phyloP scores from a whole-genome alignment of 2,888 invertebrate species.

The Epirrhoe tristata region DNA sequence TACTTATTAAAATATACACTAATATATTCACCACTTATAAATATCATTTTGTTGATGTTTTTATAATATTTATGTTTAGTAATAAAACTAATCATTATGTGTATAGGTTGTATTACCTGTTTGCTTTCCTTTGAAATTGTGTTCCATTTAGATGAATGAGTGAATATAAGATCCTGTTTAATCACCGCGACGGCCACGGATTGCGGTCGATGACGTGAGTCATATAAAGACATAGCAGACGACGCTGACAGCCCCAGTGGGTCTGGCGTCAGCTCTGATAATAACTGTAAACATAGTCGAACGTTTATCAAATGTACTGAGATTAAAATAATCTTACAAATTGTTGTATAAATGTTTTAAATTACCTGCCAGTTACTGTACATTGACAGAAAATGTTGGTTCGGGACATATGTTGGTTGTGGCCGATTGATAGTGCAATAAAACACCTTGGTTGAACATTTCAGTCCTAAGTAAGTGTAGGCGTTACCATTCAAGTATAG shows the following conservation, averaged over 20 bases:
- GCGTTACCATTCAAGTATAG: constrained; percentile 96
- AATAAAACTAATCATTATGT: background rate
- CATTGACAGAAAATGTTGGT: constrained; percentile 96
- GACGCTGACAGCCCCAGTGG: constrained; percentile 88
- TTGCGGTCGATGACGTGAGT: constrained; percentile 90
- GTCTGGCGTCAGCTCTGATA: constrained; percentile 88
- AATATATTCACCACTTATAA: background rate
- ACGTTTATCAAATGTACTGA: constrained; percentile 50
- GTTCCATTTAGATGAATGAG: constrained; percentile 88
- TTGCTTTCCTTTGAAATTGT: constrained; percentile 73
- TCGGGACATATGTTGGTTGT: constrained; percentile 97
- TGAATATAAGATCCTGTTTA: constrained; percentile 87
- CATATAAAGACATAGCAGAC: constrained; percentile 89
- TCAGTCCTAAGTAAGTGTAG: constrained; percentile 95
- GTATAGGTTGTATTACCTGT: constrained; percentile 69
- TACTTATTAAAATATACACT: constrained; percentile 7
- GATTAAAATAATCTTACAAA: constrained; percentile 19
- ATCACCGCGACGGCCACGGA: constrained; percentile 86
- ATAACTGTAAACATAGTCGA: constrained; percentile 82
- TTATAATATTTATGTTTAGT: too few species aligned
- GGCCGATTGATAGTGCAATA: constrained; percentile 97
- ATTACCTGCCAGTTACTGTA: constrained; percentile 97
- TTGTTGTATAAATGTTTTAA: constrained; percentile 36
- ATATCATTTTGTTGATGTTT: too few species aligned
- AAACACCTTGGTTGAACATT: constrained; percentile 95